phyloP scores from a whole-genome alignment of 1,140 invertebrate genomes.

The Conus ventricosus region DNA sequence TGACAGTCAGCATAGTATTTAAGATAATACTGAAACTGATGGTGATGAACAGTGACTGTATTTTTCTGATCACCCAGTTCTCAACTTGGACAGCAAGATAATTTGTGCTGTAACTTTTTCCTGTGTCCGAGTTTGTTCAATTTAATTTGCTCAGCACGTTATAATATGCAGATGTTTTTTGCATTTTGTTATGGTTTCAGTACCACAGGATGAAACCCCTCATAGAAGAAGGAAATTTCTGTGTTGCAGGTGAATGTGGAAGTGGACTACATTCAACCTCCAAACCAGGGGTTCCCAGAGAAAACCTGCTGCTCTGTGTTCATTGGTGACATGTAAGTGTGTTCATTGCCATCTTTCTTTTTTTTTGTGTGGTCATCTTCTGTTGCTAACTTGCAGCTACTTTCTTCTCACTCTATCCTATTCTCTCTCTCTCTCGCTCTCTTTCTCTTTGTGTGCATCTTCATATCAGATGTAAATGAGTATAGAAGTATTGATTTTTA shows the following conservation, averaged over 20 bases:
- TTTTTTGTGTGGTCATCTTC: not conserved
- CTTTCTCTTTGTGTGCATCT: no score
- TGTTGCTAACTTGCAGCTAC: not conserved
- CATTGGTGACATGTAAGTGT: conserved; percentile 81
- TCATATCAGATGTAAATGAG: no score
- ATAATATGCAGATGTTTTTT: not conserved
- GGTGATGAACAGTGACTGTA: no score
- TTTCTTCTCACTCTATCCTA: not conserved
- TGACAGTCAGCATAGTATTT: no score
- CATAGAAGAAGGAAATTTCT: not conserved
- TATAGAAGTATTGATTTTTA: no score
- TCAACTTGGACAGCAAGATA: no score
- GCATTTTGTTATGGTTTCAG: not conserved
- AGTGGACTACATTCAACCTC: conserved; percentile 97
- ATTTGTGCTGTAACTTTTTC: no score
- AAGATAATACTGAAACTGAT: no score
- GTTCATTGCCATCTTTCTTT: not conserved
- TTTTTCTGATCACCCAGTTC: no score
- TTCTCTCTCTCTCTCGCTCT: not conserved
- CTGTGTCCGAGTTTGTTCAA: no score
- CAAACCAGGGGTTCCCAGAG: conserved; percentile 93
- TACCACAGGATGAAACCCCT: no score
- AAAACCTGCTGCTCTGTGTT: conserved; percentile 95
- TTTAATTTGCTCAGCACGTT: no score
- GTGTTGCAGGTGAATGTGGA: conserved; percentile 83